A percentile compares a stretch with the other conserved stretches of the same genome.
Evolutionary conservation across 2,797 vertebrate species (phyloP).

Genomic region (Alectoris magna): DNA sequence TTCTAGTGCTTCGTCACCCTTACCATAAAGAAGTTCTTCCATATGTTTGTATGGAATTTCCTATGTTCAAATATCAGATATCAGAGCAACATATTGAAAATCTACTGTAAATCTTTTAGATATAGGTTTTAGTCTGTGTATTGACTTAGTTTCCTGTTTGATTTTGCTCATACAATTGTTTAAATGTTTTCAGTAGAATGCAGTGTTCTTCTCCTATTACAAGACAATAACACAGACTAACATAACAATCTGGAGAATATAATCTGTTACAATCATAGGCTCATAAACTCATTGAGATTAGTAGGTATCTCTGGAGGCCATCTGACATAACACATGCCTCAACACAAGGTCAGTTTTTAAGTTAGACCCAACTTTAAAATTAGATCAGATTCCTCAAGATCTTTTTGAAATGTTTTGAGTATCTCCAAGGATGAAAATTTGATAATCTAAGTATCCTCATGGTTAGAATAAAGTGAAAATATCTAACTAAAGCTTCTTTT

Average conservation of each 20-base stretch:
- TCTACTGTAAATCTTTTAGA: neutral
- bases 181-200: neutral
- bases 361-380: neutral
- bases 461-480: rapidly evolving
- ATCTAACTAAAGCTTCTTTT: neutral
- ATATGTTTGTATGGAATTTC: too few relatives aligned
- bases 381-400: neutral
- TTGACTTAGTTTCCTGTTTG: neutral
- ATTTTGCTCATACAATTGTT: neutral
- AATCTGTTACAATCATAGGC: neutral
- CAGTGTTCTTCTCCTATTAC: neutral
- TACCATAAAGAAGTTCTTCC: too few relatives aligned
- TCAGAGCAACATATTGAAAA: neutral
- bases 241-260: neutral
- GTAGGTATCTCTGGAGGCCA: neutral
- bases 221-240: neutral
- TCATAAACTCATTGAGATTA: neutral
- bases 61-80: too few relatives aligned
- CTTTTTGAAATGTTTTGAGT: neutral
- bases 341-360: neutral
- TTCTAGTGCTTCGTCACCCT: too few relatives aligned
- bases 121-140: neutral
- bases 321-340: neutral
- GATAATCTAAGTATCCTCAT: neutral
- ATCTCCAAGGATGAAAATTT: rapidly evolving